Base-by-base conservation (phyloP, 2,888 invertebrate genomes). In the Lithophane socia region DNA sequence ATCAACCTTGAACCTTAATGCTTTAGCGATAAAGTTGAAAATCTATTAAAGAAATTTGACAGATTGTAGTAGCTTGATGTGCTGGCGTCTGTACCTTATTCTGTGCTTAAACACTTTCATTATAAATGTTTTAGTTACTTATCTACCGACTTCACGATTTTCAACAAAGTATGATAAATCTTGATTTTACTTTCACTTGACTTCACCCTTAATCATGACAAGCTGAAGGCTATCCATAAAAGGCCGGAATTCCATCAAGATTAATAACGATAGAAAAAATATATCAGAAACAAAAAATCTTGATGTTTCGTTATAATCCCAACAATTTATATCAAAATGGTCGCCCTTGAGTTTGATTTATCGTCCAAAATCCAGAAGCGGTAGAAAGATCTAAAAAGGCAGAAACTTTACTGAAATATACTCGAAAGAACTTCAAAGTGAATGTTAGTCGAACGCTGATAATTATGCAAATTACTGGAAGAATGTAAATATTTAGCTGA, bases 341-440 rank as follows among this genome's bases (percentile, higher is more conserved):
- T 54, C 64, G n/a, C 44, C 86, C 69, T 86, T 71, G 76, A 72
- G 29, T 75, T 61, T 87, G 87, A 87, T 82, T 76, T 76, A 82
- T 85, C 21, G 76, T 65, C 12, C 42, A 16, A 61, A 42, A 67
- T 69, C 29, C 29, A 29, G 1, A 49, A 66, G 56, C n/a, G 37
- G 67, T 64, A 60, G 9, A 69, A 21, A 75, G 12, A 72, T 56
- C 61, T 64, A 54, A 67, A 82, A 64, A 69, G 42, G 44, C 60
- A 24, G 18, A 67, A 68, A 60, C 7, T 66, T 61, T 61, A 61
- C 69, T 63, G 60, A 75, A 64, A 74, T 49, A 61, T 61, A 73
- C 60, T 56, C 3, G 1, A 21, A 49, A 56, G 24, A 65, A 75
- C 37, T 77, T 66, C n/a, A 47, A 58, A 74, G 49, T 37, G 49